These are phyloP conservation scores for Isichthys henryi DNA, from an alignment of 2,113 vertebrate species.

Conservation along the genomic window DNA sequence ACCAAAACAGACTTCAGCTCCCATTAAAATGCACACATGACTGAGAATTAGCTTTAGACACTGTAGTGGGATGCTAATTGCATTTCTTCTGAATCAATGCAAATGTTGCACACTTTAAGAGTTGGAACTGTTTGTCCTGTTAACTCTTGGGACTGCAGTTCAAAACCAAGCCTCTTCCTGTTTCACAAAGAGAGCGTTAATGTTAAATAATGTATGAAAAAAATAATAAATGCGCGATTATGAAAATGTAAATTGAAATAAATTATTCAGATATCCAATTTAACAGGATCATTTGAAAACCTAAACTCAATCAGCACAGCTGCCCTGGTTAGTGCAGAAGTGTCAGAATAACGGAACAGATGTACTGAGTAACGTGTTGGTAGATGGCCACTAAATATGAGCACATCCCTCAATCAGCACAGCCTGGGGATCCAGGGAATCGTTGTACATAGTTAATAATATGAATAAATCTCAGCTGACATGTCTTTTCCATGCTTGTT, in stretches of 20 bases:
- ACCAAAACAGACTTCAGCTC: not conserved
- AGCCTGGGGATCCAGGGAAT: constrained; percentile 39
- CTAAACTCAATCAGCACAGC: constrained; percentile 49
- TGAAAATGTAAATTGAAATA: constrained; percentile 63
- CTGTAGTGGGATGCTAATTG: not conserved
- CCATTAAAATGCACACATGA: not conserved
- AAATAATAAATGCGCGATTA: constrained; percentile 45
- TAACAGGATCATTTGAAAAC: constrained; percentile 45
- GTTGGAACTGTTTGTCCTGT: not conserved
- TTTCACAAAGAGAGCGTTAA: not conserved
- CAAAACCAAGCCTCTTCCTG: no score
- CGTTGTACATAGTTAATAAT: constrained; percentile 55
- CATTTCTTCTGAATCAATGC: constrained; percentile 13
- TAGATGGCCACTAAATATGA: constrained; percentile 35
- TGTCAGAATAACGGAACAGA: constrained; percentile 42
- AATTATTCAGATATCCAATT: constrained; percentile 59
- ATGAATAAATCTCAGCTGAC: constrained; percentile 51
- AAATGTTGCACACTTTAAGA: not conserved
- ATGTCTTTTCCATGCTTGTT: constrained; percentile 29
- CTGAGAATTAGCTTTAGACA: not conserved
- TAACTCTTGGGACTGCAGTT: not conserved
- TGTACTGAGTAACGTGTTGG: constrained; percentile 35
- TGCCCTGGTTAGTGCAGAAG: constrained; percentile 43
- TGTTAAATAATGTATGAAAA: constrained; percentile 35
- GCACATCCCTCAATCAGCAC: constrained; percentile 43